Evolutionary conservation across 2,797 vertebrate species (phyloP).

Genomic region (Gymnopithys bicolor): DNA sequence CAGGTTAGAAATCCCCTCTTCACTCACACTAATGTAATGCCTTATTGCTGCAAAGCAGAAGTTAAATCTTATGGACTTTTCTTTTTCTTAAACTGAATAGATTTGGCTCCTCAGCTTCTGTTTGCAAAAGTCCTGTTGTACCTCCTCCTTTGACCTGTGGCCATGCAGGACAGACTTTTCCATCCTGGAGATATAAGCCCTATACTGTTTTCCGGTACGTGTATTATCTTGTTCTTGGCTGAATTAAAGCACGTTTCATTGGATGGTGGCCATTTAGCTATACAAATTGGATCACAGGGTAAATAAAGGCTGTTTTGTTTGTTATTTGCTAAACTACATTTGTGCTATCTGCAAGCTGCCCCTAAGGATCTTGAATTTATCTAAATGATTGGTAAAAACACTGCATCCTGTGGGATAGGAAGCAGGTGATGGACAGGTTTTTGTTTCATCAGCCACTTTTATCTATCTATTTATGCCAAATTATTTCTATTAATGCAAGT

Average conservation of each 20-base stretch:
- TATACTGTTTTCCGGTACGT: neutral
- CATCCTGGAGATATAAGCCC: neutral
- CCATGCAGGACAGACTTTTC: neutral
- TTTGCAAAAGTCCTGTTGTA: neutral
- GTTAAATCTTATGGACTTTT: neutral
- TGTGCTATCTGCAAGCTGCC: neutral
- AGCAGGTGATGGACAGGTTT: neutral
- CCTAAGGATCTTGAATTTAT: neutral
- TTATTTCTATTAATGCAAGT: neutral
- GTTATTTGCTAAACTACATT: neutral
- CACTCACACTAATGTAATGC: fast-evolving
- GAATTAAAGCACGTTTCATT: neutral
- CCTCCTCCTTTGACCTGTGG: neutral
- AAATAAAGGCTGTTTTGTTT: neutral
- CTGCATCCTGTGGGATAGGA: neutral
- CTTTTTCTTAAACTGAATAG: neutral
- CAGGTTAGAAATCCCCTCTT: neutral
- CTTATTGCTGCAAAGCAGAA: neutral
- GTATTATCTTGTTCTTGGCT: slow-evolving; percentile 35
- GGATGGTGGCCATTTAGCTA: slow-evolving; percentile 23
- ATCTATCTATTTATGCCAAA: neutral
- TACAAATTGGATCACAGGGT: neutral
- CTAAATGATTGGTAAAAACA: neutral
- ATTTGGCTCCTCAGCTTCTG: neutral
- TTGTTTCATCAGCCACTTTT: neutral